A percentile compares a stretch with the other conserved stretches of the same genome.
Conservation (phyloP, 2,113 vertebrate species). For the Boulengerochromis microlepis region DNA sequence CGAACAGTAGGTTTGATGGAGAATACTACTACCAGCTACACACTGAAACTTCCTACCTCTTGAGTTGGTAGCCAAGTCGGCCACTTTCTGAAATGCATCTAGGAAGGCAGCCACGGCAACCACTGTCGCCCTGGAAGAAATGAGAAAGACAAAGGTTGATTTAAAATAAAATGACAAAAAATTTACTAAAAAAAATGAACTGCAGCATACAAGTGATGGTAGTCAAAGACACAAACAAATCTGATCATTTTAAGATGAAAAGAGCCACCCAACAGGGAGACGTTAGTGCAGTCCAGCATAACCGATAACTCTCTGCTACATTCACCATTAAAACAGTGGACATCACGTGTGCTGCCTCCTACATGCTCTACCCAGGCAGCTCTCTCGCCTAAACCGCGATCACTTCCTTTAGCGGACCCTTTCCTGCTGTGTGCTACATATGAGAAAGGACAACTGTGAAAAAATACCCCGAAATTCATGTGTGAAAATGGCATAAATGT, state of each 20-base stretch:
- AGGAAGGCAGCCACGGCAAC: slow-evolving; percentile 74
- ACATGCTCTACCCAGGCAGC: not conserved
- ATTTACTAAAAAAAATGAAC: not conserved
- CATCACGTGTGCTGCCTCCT: not conserved
- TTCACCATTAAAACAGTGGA: not conserved
- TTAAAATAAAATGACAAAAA: not conserved
- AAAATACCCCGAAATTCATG: not conserved
- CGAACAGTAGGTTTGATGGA: not conserved
- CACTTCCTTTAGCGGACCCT: not conserved
- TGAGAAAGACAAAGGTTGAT: not conserved
- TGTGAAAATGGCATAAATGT: not conserved
- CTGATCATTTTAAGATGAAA: not conserved
- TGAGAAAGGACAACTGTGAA: not conserved
- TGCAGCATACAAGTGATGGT: not conserved
- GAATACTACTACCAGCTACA: not conserved
- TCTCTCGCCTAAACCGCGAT: not conserved
- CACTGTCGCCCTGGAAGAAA: slow-evolving; percentile 68
- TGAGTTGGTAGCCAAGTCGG: slow-evolving; percentile 80
- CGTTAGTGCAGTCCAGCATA: fast-evolving
- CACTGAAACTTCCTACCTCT: slow-evolving; percentile 62
- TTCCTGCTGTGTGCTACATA: not conserved
- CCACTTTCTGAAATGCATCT: slow-evolving; percentile 82
- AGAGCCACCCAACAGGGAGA: fast-evolving
- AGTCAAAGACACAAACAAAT: not conserved
- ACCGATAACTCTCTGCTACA: fast-evolving